Conservation (phyloP, 1,140 invertebrate species). For the Cyclargus thomasi region DNA sequence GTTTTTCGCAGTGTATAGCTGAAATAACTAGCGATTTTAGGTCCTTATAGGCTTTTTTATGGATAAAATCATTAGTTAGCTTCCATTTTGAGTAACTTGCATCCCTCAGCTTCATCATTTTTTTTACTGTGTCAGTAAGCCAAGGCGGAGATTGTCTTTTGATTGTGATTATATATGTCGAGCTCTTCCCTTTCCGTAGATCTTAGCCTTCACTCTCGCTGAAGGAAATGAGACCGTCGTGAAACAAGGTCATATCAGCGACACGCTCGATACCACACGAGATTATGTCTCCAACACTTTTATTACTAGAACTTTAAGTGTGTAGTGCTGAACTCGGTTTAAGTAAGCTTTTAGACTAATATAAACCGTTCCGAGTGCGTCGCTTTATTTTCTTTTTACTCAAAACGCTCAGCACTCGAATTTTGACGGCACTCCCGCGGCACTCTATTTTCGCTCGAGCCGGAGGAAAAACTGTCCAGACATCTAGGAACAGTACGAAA, state of each 20-base stretch:
- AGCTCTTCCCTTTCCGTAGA: not conserved
- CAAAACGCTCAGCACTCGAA: not conserved
- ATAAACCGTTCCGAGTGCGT: not conserved
- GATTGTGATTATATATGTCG: not conserved
- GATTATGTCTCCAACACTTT: not conserved
- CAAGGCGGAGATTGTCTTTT: too few species aligned
- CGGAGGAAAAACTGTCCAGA: not conserved
- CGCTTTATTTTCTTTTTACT: constrained; percentile 7
- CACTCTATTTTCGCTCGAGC: not conserved
- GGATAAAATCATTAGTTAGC: too few species aligned
- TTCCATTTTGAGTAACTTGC: too few species aligned
- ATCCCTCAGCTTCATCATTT: too few species aligned
- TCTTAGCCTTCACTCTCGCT: not conserved
- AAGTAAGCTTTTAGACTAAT: constrained; percentile 11
- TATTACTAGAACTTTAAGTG: not conserved
- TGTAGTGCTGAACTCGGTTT: not conserved
- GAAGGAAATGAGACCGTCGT: not conserved
- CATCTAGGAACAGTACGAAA: not conserved
- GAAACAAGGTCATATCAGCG: not conserved
- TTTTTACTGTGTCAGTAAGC: too few species aligned
- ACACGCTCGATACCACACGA: not conserved
- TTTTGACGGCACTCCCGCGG: not conserved
- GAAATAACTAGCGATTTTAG: too few species aligned
- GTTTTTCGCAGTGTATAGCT: too few species aligned
- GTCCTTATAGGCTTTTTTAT: too few species aligned